A percentile compares a stretch with the other conserved stretches of the same genome.
These are phyloP conservation scores for Trissonchulus sp. DNA, from an alignment of 2,888 invertebrate genomes.

Conservation along the genomic window DNA sequence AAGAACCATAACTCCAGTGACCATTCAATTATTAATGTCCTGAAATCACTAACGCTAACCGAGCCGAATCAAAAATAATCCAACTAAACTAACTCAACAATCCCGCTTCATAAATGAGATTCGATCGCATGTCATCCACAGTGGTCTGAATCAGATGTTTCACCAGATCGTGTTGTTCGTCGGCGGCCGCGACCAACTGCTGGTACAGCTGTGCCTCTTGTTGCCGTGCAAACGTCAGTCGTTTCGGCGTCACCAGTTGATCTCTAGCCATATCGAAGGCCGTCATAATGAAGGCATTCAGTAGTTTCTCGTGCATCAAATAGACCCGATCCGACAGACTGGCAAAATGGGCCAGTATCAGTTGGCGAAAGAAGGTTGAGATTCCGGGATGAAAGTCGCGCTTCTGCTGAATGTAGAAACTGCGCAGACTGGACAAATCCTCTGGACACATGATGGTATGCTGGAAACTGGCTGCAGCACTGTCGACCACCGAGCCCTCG, in stretches of 20 bases:
- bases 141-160: not conserved
- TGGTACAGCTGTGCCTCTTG: conserved; percentile 74
- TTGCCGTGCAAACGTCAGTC: conserved; percentile 70
- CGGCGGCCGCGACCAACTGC: conserved; percentile 64
- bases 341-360: not conserved
- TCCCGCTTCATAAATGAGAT: too few relatives aligned
- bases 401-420: too few relatives aligned
- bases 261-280: conserved; percentile 83
- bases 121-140: not conserved
- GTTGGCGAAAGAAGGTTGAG: conserved; percentile 19
- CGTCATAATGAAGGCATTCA: conserved; percentile 65
- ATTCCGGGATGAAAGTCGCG: too few relatives aligned
- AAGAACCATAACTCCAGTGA: too few relatives aligned
- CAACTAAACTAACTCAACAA: too few relatives aligned
- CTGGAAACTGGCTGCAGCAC: too few relatives aligned
- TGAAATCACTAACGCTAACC: too few relatives aligned
- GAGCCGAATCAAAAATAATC: too few relatives aligned
- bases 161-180: conserved; percentile 55
- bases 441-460: too few relatives aligned
- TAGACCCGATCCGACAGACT: conserved; percentile 20
- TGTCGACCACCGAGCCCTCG: too few relatives aligned
- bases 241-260: conserved; percentile 75
- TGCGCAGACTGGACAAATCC: too few relatives aligned
- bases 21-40: too few relatives aligned
- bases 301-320: conserved; percentile 62